phyloP scores from a whole-genome alignment of 2,888 invertebrate genomes.

The Heliconius ethilla region DNA sequence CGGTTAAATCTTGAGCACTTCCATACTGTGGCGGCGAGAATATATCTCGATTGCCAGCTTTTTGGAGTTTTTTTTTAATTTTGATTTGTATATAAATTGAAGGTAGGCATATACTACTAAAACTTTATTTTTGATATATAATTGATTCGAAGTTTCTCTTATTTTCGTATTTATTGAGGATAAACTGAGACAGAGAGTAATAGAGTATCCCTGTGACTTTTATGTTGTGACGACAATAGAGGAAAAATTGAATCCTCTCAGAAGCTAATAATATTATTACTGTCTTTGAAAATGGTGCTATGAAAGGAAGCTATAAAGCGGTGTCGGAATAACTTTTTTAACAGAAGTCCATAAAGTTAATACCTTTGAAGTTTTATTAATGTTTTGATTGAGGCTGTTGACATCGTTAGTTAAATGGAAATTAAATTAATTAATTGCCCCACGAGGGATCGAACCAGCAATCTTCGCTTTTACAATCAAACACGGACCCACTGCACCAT shows the following conservation, averaged over 20 bases:
- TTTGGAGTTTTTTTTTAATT: constrained; percentile 52
- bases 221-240: neutral
- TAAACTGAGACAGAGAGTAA: neutral
- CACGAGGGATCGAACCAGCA: too few relatives aligned
- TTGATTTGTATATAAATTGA: too few relatives aligned
- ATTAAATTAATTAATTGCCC: too few relatives aligned
- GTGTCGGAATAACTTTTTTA: neutral
- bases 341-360: neutral
- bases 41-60: constrained; percentile 76
- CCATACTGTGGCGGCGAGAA: constrained; percentile 84
- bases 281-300: neutral
- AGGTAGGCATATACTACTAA: too few relatives aligned
- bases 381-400: neutral
- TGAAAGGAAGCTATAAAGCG: neutral
- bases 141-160: neutral
- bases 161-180: neutral
- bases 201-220: neutral
- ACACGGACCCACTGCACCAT: neutral
- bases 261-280: neutral
- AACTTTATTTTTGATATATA: too few relatives aligned
- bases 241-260: neutral
- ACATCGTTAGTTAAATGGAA: too few relatives aligned
- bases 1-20: constrained; percentile 86
- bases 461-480: neutral
- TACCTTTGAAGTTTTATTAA: constrained; percentile 1